Base-by-base conservation (phyloP, 1,140 invertebrate genomes). In the Caenorhabditis inopinata region DNA sequence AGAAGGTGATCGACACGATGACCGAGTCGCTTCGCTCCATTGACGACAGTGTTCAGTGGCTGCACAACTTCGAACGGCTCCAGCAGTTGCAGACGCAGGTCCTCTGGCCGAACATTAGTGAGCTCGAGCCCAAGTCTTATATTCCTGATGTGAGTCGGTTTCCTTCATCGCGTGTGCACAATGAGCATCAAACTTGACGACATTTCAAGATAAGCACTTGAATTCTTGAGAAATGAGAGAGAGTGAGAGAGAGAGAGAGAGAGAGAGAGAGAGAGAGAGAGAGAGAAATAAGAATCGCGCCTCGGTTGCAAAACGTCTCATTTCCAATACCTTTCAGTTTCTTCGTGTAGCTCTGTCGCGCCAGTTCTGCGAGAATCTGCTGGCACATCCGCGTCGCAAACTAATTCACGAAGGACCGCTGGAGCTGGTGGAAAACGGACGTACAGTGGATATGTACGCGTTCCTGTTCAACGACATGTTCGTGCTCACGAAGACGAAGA, bases 391-490 rank as follows among this genome's bases (percentile, higher is more conserved):
- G 12, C 78, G 90, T 14, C 5, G 90, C 89, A 81, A 93, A 85
- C 91, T 93, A 21, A 88, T 93, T 18, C 88, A 92, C 78, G 92
- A 93, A 88, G 92, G 92, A 38, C 89, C 90, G 18, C 83, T 93
- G 3, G 89, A 90, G 74, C 85, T 92, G 35, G 89, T 92, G 78
- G 92, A 92, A 85, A 89, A 90, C 82, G 90, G 91, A 42, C 91
- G 91, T 85, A 89, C 90, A 6, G 87, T 88, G 18, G 92, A 92
- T 85, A 91, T 92, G 85, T 92, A 92, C 85, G 89, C 92, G 45
- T 92, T 93, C 82, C 89, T 93, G 4, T 93, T 93, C 88, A 92
- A 93, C 85, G 92, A 93, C 85, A 92, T 93, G 90, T 89, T 93
- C n/a, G 88, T 93, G 35, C 90, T 93, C 27, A 92, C 92, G 3